These are phyloP conservation scores for Euplexia lucipara DNA, from an alignment of 2,888 invertebrate species.

Conservation along the genomic window DNA sequence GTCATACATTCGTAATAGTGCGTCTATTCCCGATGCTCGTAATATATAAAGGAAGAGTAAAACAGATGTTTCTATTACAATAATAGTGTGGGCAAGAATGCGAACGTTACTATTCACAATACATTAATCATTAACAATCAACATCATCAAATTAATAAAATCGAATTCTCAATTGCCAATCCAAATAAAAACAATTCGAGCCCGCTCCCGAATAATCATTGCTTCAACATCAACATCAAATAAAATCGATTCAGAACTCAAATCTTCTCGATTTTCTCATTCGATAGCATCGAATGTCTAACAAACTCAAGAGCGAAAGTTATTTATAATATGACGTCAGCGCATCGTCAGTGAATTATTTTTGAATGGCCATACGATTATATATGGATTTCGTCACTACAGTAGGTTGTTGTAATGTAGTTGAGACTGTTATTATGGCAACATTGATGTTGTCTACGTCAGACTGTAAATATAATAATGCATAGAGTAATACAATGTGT, in stretches of 20 bases:
- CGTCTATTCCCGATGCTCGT: not conserved
- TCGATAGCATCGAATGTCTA: constrained; percentile 52
- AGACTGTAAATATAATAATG: not conserved
- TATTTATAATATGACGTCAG: constrained; percentile 71
- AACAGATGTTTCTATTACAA: constrained; percentile 7
- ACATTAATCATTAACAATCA: not conserved
- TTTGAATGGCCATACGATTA: constrained; percentile 44
- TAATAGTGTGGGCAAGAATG: not conserved
- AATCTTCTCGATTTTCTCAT: not conserved
- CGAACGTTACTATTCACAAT: not conserved
- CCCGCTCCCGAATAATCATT: not conserved
- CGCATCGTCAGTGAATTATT: constrained; percentile 53
- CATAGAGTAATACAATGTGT: not conserved
- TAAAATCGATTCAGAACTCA: constrained; percentile 4
- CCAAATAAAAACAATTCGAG: not conserved
- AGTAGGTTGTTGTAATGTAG: constrained; percentile 31
- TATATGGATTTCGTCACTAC: constrained; percentile 39
- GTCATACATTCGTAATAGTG: not conserved
- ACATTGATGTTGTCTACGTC: constrained; percentile 33
- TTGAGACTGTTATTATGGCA: constrained; percentile 41
- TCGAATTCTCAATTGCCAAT: not conserved
- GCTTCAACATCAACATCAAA: not conserved
- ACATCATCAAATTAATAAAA: not conserved
- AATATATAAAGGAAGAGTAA: constrained; percentile 11
- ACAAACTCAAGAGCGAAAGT: constrained; percentile 55